Evolutionary conservation across 2,113 vertebrate genomes (phyloP), one percentile per base, ranked within the genome.

Genomic region (Myrmophylax atrothorax): DNA sequence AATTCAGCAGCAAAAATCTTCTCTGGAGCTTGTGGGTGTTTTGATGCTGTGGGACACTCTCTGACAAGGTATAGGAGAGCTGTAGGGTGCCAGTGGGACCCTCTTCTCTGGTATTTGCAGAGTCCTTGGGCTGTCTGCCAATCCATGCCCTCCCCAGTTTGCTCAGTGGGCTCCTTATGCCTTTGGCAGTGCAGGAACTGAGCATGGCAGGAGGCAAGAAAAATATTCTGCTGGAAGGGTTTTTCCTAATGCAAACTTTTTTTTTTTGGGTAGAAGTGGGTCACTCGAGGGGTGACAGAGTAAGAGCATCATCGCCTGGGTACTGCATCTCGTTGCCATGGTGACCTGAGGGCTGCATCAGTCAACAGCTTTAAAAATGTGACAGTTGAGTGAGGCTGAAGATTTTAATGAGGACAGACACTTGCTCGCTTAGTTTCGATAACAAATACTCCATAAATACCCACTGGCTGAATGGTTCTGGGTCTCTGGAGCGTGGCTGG

Each of bases 321-420:
- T 93, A 90, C 89, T 63, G 84, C 74, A 81, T 95, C 95, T 83
- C 1, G 96, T 98, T 97, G 95, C 97, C 97, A 98, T 97, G 97
- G 98, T 96, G 97, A 98, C 95, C 93, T 0, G 4, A 94, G 94
- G 96, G 91, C 91, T 85, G 84, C 73, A 89, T 77, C 96, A 93
- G 93, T 88, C 96, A 93, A 95, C 87, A 87, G 96, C 91, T 84
- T 97, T 90, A 94, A 96, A 93, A 83, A 77, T 92, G 89, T 96
- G 95, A 94, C 94, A 92, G 96, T 17, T 95, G 94, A 96, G 94
- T 94, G 96, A 94, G 74, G 83, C 29, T 88, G 74, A 82, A 95
- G 94, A 76, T 86, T 96, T 89, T 97, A 95, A 93, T 95, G 94
- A 96, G 96, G 92, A 85, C 95, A 96, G 96, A 95, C 93, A 77